Evolutionary conservation across 2,113 vertebrate genomes (phyloP).

Genomic region (Callipepla squamata): DNA sequence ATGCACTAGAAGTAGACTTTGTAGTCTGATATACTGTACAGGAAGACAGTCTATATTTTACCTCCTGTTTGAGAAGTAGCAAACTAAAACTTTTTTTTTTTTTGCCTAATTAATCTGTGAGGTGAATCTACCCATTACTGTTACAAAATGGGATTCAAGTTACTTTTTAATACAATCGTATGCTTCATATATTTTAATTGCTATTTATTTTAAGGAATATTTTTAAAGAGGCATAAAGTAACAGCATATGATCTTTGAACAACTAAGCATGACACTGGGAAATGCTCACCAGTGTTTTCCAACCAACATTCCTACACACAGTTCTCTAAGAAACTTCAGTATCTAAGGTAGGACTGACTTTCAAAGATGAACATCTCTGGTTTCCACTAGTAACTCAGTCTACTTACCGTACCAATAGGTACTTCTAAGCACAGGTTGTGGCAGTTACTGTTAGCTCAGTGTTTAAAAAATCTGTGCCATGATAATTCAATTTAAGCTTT

Average conservation of each 20-base stretch:
- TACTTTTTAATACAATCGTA: background rate
- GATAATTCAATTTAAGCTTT: background rate
- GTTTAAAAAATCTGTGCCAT: background rate
- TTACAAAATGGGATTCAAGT: slow-evolving; percentile 40
- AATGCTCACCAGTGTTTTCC: slow-evolving; percentile 38
- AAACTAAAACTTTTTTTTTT: background rate
- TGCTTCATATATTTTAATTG: slow-evolving; percentile 55
- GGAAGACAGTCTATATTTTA: background rate
- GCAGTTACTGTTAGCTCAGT: background rate
- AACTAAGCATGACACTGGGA: slow-evolving; percentile 42
- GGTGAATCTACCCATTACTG: slow-evolving; percentile 9
- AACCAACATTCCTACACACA: slow-evolving; percentile 26
- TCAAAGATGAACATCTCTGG: background rate
- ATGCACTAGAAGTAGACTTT: background rate
- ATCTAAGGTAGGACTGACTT: background rate
- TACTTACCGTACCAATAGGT: background rate
- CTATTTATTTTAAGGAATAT: slow-evolving; percentile 65
- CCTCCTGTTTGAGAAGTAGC: background rate
- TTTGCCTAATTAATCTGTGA: background rate
- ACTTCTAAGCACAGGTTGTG: background rate
- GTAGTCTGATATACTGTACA: background rate
- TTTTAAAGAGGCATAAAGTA: slow-evolving; percentile 36
- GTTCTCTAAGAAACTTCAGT: slow-evolving; percentile 31
- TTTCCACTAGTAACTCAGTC: background rate
- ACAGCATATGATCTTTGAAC: background rate